phyloP scores from a whole-genome alignment of 2,888 invertebrate genomes.

The Eubasilissa splendida region DNA sequence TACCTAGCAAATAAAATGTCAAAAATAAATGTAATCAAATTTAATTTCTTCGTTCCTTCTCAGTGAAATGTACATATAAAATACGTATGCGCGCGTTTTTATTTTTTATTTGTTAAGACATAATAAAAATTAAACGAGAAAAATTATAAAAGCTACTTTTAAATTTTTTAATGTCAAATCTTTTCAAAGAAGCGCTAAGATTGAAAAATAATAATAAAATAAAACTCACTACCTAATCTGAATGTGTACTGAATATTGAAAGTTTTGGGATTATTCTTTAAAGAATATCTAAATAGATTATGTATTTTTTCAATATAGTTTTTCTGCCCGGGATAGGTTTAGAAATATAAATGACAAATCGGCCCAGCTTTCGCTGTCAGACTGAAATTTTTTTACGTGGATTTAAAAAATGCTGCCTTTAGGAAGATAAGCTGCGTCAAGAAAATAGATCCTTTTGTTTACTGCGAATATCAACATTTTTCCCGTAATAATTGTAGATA shows the following conservation, averaged over 20 bases:
- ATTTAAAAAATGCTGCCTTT: slow-evolving; percentile 7
- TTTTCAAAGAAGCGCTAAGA: too few species aligned
- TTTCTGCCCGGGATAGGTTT: neutral
- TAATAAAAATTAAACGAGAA: too few species aligned
- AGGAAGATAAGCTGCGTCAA: neutral
- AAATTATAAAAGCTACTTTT: too few species aligned
- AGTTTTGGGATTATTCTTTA: slow-evolving; percentile 3
- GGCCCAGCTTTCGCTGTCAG: neutral
- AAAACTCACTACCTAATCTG: too few species aligned
- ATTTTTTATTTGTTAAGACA: too few species aligned
- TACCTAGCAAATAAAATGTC: too few species aligned
- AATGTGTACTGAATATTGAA: slow-evolving; percentile 1
- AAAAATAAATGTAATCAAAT: too few species aligned
- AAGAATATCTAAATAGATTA: neutral
- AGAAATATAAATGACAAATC: slow-evolving; percentile 25
- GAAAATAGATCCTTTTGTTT: slow-evolving; percentile 6
- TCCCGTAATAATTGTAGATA: neutral
- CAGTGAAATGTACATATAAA: too few species aligned
- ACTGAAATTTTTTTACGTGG: neutral
- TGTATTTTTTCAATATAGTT: neutral
- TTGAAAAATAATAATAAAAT: too few species aligned
- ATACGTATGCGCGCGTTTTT: too few species aligned
- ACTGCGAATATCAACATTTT: slow-evolving; percentile 8
- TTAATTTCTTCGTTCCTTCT: too few species aligned
- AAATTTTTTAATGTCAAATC: too few species aligned